phyloP scores from a whole-genome alignment of 2,888 invertebrate species.

The Zhengitettix transpicula region DNA sequence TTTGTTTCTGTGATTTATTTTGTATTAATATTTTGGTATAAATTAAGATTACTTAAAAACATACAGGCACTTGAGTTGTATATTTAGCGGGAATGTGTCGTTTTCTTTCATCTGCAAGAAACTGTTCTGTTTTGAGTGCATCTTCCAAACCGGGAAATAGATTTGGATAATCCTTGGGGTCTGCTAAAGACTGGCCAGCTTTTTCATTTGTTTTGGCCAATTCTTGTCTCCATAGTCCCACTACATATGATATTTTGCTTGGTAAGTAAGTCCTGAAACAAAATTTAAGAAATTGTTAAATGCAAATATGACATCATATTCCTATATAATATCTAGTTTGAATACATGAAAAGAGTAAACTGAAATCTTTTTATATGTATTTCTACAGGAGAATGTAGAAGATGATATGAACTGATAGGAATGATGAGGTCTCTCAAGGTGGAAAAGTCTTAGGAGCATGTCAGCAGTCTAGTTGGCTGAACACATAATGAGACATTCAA shows the following conservation, averaged over 20 bases:
- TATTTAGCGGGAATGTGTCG: constrained; percentile 38
- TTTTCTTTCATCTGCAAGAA: constrained; percentile 31
- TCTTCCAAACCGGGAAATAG: constrained; percentile 76
- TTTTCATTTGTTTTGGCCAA: constrained; percentile 68
- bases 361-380: no score
- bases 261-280: constrained; percentile 74
- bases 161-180: constrained; percentile 91
- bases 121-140: constrained; percentile 53
- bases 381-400: no score
- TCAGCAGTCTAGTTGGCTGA: no score
- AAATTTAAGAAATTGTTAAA: background rate
- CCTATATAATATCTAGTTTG: no score
- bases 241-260: constrained; percentile 72
- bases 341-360: no score
- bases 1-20: background rate
- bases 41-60: constrained; percentile 8
- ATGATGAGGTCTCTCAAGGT: no score
- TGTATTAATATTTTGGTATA: background rate
- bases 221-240: constrained; percentile 75
- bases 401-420: no score
- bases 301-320: no score
- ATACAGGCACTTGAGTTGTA: constrained; percentile 32
- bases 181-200: constrained; percentile 85
- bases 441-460: no score
- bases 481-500: no score